These are phyloP conservation scores for Papilio gigon DNA, from an alignment of 2,888 invertebrate genomes.

Conservation along the genomic window DNA sequence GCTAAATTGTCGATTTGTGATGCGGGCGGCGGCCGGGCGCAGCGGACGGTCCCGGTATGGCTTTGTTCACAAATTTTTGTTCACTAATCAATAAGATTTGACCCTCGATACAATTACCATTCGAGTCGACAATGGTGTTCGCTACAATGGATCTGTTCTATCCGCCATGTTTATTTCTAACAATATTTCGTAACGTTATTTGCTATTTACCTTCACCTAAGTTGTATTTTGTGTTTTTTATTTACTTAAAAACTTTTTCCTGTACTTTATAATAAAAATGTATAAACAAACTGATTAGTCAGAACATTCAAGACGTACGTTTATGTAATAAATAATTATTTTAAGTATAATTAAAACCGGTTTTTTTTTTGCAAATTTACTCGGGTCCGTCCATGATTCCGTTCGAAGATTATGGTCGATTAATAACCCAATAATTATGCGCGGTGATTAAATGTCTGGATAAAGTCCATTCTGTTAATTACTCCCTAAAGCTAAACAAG, in stretches of 20 bases:
- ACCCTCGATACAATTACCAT: conserved; percentile 73
- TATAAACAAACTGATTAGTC: neutral
- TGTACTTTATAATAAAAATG: neutral
- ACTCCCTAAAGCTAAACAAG: conserved; percentile 81
- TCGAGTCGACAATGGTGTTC: conserved; percentile 63
- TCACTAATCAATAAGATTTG: conserved; percentile 74
- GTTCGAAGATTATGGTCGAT: conserved; percentile 59
- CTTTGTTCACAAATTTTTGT: conserved; percentile 73
- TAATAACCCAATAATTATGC: conserved; percentile 76
- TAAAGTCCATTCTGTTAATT: conserved; percentile 80
- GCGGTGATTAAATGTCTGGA: conserved; percentile 76
- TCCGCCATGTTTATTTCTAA: conserved; percentile 40
- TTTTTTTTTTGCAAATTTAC: conserved; percentile 33
- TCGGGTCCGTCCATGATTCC: conserved; percentile 43
- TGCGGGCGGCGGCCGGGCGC: conserved; percentile 57
- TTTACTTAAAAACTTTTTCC: neutral
- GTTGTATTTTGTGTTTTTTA: neutral
- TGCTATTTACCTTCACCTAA: conserved; percentile 39
- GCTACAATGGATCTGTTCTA: conserved; percentile 56
- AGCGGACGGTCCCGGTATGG: conserved; percentile 63
- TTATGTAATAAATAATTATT: neutral
- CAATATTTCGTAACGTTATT: conserved; percentile 29
- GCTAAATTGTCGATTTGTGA: conserved; percentile 73
- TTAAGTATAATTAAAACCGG: neutral
- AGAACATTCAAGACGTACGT: neutral